These are phyloP conservation scores for Tetrao urogallus DNA, from an alignment of 2,113 vertebrate genomes.

Conservation along the genomic window DNA sequence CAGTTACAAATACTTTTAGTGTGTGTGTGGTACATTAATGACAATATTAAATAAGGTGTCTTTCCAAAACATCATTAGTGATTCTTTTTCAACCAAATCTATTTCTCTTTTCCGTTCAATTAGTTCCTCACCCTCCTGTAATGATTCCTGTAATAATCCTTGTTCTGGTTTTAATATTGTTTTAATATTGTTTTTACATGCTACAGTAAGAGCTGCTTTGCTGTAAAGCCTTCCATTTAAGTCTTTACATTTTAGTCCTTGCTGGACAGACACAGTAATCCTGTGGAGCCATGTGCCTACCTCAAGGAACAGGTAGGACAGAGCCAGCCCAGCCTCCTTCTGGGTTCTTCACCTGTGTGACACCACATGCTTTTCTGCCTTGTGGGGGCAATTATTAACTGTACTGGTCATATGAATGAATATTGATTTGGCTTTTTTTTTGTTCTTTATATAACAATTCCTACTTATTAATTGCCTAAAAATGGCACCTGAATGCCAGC, in stretches of 20 bases:
- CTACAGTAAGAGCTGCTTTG: neutral
- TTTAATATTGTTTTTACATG: neutral
- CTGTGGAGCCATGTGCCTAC: neutral
- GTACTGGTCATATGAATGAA: neutral
- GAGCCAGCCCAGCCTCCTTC: neutral
- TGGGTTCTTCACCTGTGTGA: neutral
- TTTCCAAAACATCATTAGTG: neutral
- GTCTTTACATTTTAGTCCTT: neutral
- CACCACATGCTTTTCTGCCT: neutral
- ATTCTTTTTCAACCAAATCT: constrained; percentile 12
- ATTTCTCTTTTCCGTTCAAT: neutral
- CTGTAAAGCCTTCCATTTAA: neutral
- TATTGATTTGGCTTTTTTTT: neutral
- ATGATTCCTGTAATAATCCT: neutral
- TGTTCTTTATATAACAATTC: neutral
- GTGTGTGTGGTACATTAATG: neutral
- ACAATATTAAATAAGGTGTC: constrained; percentile 29
- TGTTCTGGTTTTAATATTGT: neutral
- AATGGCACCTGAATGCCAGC: neutral
- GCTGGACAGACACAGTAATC: neutral
- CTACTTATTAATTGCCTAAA: neutral
- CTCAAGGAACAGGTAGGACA: rapidly evolving
- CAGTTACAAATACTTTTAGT: constrained; percentile 1
- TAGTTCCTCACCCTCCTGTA: neutral
- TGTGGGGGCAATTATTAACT: neutral